Percentiles rank a stretch among this genome's conserved stretches.
Evolutionary conservation across 2,113 vertebrate genomes (phyloP).

Genomic region (Bos taurus): DNA sequence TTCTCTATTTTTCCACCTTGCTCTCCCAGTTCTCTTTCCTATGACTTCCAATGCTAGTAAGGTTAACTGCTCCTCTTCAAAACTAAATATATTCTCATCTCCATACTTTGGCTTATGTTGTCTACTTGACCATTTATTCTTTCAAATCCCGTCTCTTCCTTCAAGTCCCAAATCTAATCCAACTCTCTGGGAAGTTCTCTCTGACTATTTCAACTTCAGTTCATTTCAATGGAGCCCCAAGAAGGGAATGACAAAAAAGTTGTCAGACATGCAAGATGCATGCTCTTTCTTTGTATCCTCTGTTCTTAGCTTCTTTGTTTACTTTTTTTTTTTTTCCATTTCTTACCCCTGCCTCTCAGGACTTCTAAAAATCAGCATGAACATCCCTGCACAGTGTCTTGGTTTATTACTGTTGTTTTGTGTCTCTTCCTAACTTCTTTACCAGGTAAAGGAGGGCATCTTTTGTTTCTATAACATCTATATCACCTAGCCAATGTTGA

Average conservation of each 20-base stretch:
- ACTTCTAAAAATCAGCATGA: background rate
- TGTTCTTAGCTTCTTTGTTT: background rate
- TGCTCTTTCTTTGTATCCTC: background rate
- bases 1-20: background rate
- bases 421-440: background rate
- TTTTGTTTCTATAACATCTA: background rate
- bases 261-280: background rate
- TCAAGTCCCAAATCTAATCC: background rate
- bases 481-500: background rate
- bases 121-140: background rate
- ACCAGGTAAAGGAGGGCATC: background rate
- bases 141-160: background rate
- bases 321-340: background rate
- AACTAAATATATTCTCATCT: background rate
- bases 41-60: background rate
- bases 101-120: background rate
- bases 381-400: background rate
- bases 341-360: background rate
- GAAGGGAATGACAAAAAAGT: background rate
- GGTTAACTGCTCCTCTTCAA: background rate
- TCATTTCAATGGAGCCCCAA: background rate
- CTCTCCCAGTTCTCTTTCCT: background rate
- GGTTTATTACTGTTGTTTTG: background rate
- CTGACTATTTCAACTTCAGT: background rate
- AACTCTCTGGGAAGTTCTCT: background rate